A percentile compares a stretch with the other conserved stretches of the same genome.
Conservation (phyloP, 2,113 vertebrate genomes). For the Mugil cephalus region DNA sequence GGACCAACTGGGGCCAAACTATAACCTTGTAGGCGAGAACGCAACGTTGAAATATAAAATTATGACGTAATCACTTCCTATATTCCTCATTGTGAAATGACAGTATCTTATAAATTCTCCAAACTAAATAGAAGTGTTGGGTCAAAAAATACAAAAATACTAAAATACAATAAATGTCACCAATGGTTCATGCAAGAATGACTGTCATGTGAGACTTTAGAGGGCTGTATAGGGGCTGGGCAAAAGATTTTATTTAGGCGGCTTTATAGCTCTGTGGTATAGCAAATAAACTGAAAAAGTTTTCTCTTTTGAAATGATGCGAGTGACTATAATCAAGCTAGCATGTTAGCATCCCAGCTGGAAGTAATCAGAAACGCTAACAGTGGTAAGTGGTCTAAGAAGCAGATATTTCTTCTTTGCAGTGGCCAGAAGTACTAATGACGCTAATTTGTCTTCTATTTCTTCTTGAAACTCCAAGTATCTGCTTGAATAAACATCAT, state of each 20-base stretch:
- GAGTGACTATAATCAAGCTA: background rate
- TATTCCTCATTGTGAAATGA: background rate
- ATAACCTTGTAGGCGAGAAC: background rate
- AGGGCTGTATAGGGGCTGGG: no score
- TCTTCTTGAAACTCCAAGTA: no score
- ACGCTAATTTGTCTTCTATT: no score
- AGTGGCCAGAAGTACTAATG: no score
- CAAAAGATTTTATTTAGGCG: no score
- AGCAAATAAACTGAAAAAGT: no score
- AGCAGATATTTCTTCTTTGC: background rate
- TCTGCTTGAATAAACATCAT: no score
- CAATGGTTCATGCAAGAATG: no score
- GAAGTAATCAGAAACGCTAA: background rate
- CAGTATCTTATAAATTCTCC: background rate
- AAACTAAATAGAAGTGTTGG: background rate
- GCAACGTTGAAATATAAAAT: background rate
- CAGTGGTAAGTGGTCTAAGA: background rate
- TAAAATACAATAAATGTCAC: background rate
- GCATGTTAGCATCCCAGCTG: background rate
- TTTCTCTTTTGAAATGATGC: no score
- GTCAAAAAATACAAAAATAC: background rate
- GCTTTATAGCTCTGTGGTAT: no score
- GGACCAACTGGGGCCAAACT: constrained; percentile 27
- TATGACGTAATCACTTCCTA: background rate
- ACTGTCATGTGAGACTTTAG: no score